A percentile compares a stretch with the other conserved stretches of the same genome.
Evolutionary conservation across 1,140 invertebrate species (phyloP).

Genomic region (Drosophila repleta): DNA sequence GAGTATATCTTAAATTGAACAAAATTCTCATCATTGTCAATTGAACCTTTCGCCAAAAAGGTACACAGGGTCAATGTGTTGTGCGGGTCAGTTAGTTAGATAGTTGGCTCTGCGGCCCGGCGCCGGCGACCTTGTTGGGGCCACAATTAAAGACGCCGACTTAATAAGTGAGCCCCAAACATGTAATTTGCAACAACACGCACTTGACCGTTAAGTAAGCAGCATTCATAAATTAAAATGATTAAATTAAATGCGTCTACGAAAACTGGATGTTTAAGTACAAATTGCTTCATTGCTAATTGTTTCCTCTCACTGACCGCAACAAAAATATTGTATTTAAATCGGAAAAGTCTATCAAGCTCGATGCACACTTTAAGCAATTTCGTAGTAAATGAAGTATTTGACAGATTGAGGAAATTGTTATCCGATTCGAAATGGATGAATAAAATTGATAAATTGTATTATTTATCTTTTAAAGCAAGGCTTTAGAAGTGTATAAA

Average conservation of each 20-base stretch:
- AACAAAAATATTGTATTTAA: constrained; percentile 14
- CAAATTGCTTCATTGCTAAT: constrained; percentile 23
- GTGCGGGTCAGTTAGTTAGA: constrained; percentile 14
- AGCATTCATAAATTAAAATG: constrained; percentile 31
- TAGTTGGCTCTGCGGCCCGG: not conserved
- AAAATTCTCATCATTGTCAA: constrained; percentile 28
- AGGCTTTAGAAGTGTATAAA: not conserved
- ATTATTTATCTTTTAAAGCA: not conserved
- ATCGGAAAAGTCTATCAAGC: constrained; percentile 9
- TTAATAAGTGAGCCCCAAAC: constrained; percentile 5
- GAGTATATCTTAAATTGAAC: not conserved
- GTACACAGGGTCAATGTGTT: constrained; percentile 34
- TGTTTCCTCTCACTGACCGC: constrained; percentile 54
- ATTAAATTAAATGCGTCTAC: constrained; percentile 25
- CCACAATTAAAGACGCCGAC: constrained; percentile 22
- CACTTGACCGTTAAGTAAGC: constrained; percentile 32
- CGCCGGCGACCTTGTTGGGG: constrained; percentile 21
- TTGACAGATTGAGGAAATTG: not conserved
- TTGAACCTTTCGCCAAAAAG: constrained; percentile 13
- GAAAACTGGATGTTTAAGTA: constrained; percentile 6
- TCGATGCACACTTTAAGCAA: not conserved
- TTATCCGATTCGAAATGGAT: constrained; percentile 8
- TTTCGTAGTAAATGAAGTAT: not conserved
- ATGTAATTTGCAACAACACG: constrained; percentile 45
- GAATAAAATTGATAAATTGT: not conserved